Base-by-base conservation (phyloP, 2,888 invertebrate species). In the Acleris cristana region DNA sequence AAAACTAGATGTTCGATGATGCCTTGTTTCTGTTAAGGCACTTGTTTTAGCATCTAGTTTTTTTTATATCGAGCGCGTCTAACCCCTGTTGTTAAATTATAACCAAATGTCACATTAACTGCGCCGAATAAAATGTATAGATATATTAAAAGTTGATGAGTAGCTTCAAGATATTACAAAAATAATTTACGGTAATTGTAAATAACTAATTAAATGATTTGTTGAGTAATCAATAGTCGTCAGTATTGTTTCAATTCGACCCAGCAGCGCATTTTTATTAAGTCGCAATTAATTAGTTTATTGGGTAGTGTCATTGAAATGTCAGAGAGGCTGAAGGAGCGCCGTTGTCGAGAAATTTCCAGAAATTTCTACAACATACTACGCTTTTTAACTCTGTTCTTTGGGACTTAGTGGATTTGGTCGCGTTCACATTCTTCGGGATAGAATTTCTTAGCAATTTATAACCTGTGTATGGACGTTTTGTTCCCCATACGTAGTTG, bases 111-210 rank as follows among this genome's bases (percentile, higher is more conserved):
- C 60, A 44, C 52, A 61, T 53, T 16, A 56, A 66, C 21, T 53
- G 34, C 12, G 26, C 19, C 23, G 40, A 53, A 48, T 23, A 56
- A 52, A 54, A 49, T 62, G 53, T 63, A 67, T 58, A 67, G 63
- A 63, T 67, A 63, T 67, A 67, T 62, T 30, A 10, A 57, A 66
- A 56, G 67, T 63, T 67, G 63, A 63, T 40, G 52, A 57, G 63
- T 67, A 66, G 62, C 61, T 44, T 52, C 51, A 51, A 48, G 26
- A 52, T 62, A 66, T 66, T 66, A 59, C 58, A 21, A 51, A 56
- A 62, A 26, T 49, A 34, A 19, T 49, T 40, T 59, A 55, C 21
- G 30, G 44, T 59, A 54, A 59, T 52, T 65, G 61, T 66, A 62
- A 56, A 58, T 62, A 66, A 52, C 53, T 52, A 34, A 53, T 19